Evolutionary conservation across 2,888 invertebrate species (phyloP).

Genomic region (Smittia aterrima): DNA sequence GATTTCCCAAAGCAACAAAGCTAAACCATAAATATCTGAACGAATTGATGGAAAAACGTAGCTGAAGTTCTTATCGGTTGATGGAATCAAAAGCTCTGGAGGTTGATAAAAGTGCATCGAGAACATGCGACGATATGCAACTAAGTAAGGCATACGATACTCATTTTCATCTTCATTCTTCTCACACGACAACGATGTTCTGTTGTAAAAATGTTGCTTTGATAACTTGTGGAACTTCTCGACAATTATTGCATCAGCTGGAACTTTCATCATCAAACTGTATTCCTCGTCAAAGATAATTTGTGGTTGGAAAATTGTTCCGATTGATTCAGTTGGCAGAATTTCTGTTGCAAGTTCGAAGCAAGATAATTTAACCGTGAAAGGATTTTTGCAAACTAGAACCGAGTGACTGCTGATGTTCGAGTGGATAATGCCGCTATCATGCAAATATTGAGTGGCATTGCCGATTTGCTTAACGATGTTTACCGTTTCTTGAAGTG

Average conservation of each 20-base stretch:
- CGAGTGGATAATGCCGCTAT: constrained; percentile 57
- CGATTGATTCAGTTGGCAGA: background rate
- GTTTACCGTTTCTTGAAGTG: constrained; percentile 48
- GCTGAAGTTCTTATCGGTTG: constrained; percentile 31
- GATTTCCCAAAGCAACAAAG: constrained; percentile 45
- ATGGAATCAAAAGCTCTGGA: constrained; percentile 43
- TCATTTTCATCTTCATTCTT: constrained; percentile 29
- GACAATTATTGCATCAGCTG: constrained; percentile 19
- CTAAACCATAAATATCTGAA: constrained; percentile 44
- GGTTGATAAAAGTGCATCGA: constrained; percentile 44
- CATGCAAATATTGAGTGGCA: constrained; percentile 56
- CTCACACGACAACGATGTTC: constrained; percentile 5
- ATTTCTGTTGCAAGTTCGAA: constrained; percentile 49
- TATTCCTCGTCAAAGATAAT: background rate
- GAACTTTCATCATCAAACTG: background rate
- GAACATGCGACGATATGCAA: constrained; percentile 44
- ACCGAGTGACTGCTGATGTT: constrained; percentile 54
- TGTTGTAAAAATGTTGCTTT: constrained; percentile 36
- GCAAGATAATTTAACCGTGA: constrained; percentile 55
- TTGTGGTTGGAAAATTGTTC: constrained; percentile 9
- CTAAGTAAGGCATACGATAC: constrained; percentile 43
- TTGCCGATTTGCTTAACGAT: constrained; percentile 54
- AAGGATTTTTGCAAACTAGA: constrained; percentile 48
- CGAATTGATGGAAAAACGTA: constrained; percentile 44
- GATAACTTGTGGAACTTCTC: constrained; percentile 41